phyloP scores from a whole-genome alignment of 2,888 invertebrate species.

The Camptogramma bilineatum region DNA sequence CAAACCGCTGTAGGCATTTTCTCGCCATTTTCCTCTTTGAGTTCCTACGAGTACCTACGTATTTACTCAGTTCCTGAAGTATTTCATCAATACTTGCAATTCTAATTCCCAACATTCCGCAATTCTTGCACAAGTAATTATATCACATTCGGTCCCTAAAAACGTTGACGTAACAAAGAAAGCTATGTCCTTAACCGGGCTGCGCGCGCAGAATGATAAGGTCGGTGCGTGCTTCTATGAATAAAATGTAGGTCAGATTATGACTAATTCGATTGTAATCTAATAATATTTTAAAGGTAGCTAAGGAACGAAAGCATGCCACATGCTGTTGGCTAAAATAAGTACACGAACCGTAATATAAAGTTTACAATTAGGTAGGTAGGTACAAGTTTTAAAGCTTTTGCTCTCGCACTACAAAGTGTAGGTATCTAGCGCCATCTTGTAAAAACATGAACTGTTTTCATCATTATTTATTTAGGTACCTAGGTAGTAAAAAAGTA shows the following conservation, averaged over 20 bases:
- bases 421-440: slow-evolving; percentile 10
- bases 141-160: slow-evolving; percentile 64
- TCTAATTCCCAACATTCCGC: slow-evolving; percentile 27
- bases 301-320: too few relatives aligned
- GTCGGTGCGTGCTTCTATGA: slow-evolving; percentile 44
- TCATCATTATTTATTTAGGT: background rate
- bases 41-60: background rate
- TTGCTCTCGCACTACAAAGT: background rate
- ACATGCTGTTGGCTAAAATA: too few relatives aligned
- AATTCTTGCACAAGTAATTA: slow-evolving; percentile 62
- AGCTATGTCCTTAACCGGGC: slow-evolving; percentile 75
- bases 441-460: background rate
- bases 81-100: background rate
- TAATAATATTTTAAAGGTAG: slow-evolving; percentile 1
- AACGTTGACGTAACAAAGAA: slow-evolving; percentile 75
- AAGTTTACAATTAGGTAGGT: too few relatives aligned
- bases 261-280: slow-evolving; percentile 36
- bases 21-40: background rate
- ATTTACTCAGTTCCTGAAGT: background rate
- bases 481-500: too few relatives aligned
- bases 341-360: too few relatives aligned
- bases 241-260: slow-evolving; percentile 42
- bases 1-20: background rate
- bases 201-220: slow-evolving; percentile 65
- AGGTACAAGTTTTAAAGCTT: too few relatives aligned